A percentile compares a stretch with the other conserved stretches of the same genome.
Evolutionary conservation across 2,113 vertebrate species (phyloP).

Genomic region (Atherinomorus stipes): DNA sequence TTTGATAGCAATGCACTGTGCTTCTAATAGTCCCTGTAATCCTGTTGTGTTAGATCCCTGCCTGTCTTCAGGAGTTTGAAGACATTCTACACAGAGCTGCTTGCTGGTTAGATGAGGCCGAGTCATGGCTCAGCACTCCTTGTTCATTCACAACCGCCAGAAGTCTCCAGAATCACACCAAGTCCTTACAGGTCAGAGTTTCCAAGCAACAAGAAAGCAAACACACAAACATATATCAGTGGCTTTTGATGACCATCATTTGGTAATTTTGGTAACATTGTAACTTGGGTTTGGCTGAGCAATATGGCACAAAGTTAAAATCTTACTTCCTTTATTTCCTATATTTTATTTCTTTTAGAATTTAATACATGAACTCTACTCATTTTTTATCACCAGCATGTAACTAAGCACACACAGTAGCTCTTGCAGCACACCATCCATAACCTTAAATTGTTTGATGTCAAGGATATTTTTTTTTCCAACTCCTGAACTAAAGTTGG

Average conservation of each 20-base stretch:
- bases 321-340: no score
- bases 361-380: no score
- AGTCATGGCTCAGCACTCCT: slow-evolving; percentile 81
- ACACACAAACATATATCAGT: neutral
- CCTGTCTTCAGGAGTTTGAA: slow-evolving; percentile 88
- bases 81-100: slow-evolving; percentile 82
- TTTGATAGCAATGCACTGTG: no score
- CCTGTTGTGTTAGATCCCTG: slow-evolving; percentile 83
- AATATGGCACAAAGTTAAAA: no score
- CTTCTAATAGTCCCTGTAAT: neutral
- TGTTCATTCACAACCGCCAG: slow-evolving; percentile 82
- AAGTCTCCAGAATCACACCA: slow-evolving; percentile 82
- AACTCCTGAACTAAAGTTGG: slow-evolving; percentile 80
- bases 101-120: slow-evolving; percentile 88
- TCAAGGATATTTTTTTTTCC: neutral
- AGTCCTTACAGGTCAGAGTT: slow-evolving; percentile 85
- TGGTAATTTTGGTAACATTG: neutral
- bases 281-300: no score
- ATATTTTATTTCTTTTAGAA: no score
- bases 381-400: no score
- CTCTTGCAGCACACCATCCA: neutral
- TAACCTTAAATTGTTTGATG: neutral
- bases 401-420: neutral
- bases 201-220: neutral
- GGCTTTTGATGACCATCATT: neutral